Conservation (phyloP, 2,113 vertebrate genomes). For the Eclectus roratus region DNA sequence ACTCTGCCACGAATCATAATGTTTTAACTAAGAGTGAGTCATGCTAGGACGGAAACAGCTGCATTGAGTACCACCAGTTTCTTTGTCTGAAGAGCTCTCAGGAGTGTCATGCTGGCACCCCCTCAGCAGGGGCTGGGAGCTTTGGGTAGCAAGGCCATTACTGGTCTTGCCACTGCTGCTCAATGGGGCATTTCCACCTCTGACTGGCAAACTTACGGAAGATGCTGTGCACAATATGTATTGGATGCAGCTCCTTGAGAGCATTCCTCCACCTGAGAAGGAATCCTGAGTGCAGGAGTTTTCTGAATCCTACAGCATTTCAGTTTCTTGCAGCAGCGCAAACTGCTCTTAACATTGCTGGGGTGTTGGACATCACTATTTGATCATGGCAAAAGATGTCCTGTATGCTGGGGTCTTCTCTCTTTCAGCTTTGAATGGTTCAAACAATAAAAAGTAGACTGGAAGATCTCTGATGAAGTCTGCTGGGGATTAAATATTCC, state of each 20-base stretch:
- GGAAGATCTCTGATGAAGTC: not conserved
- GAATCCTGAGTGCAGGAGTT: not conserved
- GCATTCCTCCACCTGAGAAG: not conserved
- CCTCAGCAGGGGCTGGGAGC: not conserved
- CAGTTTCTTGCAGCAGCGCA: not conserved
- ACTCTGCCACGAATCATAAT: conserved; percentile 18
- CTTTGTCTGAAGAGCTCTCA: not conserved
- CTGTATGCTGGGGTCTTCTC: not conserved
- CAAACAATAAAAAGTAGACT: not conserved
- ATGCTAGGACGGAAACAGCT: not conserved
- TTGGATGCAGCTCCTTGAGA: not conserved
- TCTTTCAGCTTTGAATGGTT: not conserved
- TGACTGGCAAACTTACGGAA: not conserved
- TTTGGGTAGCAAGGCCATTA: not conserved
- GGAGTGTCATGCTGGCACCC: not conserved
- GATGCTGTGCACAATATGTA: not conserved
- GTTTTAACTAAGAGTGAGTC: conserved; percentile 45
- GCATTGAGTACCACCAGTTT: not conserved
- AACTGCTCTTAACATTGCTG: not conserved
- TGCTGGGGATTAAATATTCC: not conserved
- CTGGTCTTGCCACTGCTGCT: not conserved
- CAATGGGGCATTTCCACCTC: not conserved
- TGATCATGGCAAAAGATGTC: not conserved
- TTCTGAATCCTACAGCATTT: not conserved
- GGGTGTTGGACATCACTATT: not conserved